Evolutionary conservation across 2,113 vertebrate species (phyloP), one percentile per base, ranked within the genome.

Genomic region (Onychostoma macrolepis): DNA sequence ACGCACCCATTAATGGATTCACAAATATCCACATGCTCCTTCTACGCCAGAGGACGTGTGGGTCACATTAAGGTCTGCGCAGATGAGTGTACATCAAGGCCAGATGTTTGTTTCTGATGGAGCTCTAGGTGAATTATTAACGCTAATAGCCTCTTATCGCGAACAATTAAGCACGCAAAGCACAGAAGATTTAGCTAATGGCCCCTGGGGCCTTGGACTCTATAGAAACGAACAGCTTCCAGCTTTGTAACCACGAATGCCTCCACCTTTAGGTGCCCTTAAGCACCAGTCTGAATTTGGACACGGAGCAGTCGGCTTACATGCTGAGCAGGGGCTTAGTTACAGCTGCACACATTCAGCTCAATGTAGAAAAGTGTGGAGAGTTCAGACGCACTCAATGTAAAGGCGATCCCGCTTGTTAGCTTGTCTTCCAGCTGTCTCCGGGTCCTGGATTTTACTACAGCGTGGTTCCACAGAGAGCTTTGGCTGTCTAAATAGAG

Each of bases 121-220:
- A 24, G 41, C 56, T 24, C 41, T 48, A 56, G 81, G 58, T 87
- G 33, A 80, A 82, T 82, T 83, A 45, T 69, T 85, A 83, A 71
- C 48, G n/a, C 61, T 87, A 85, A 87, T 79, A 75, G 86, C 63
- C 80, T 61, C 86, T 83, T 69, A 85, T 82, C 28, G 43, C 9
- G 11, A 50, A 83, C 86, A 85, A 50, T 87, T 86, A 80, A 53
- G 24, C 79, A 41, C 41, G 3, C 41, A 83, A 71, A 78, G 86
- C 72, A 36, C 36, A 76, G 36, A 43, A 48, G 79, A 71, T 83
- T 85, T 58, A 79, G 72, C 50, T 85, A 72, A 82, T 85, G 83
- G 26, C 69, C 83, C 36, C 58, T 24, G 38, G 53, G 61, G 67
- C 61, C 26, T 9, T 53, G 69, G 8, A 67, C 65, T 83, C 65